phyloP scores from a whole-genome alignment of 1,140 invertebrate species.

The Pogonognathellus flavescens region DNA sequence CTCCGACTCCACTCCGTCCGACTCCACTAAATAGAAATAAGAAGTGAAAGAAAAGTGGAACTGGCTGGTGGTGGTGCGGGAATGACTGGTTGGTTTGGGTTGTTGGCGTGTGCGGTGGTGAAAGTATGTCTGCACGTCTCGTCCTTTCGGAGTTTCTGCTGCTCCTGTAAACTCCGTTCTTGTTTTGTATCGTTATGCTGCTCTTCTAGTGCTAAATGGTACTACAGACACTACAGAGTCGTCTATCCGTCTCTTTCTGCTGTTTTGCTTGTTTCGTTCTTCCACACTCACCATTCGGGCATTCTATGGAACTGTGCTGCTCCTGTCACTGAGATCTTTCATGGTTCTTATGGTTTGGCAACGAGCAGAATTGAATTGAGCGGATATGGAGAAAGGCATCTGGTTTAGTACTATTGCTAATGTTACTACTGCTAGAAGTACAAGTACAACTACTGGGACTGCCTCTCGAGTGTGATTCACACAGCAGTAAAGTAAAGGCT shows the following conservation, averaged over 20 bases:
- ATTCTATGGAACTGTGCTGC: background rate
- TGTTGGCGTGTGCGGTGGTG: slow-evolving; percentile 23
- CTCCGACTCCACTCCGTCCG: background rate
- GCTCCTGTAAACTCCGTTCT: background rate
- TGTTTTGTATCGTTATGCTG: background rate
- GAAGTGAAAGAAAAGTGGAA: slow-evolving; percentile 14
- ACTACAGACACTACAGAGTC: background rate
- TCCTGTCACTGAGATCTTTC: background rate
- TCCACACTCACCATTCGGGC: no score
- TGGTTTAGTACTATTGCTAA: background rate
- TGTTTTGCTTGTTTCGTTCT: background rate
- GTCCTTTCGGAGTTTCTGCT: background rate
- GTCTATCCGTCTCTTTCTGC: background rate
- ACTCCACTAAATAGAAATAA: background rate
- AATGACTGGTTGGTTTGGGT: slow-evolving; percentile 13
- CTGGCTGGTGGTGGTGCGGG: background rate
- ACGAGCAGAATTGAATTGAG: background rate
- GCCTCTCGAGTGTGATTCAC: no score
- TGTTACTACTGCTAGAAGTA: background rate
- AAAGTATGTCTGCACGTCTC: background rate
- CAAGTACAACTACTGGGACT: background rate
- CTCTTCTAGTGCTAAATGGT: no score
- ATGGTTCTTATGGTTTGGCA: background rate
- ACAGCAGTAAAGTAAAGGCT: no score
- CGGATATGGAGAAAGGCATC: background rate